Evolutionary conservation across 2,797 vertebrate genomes (phyloP), one percentile per base, ranked within the genome.

Genomic region (Microchirus variegatus): DNA sequence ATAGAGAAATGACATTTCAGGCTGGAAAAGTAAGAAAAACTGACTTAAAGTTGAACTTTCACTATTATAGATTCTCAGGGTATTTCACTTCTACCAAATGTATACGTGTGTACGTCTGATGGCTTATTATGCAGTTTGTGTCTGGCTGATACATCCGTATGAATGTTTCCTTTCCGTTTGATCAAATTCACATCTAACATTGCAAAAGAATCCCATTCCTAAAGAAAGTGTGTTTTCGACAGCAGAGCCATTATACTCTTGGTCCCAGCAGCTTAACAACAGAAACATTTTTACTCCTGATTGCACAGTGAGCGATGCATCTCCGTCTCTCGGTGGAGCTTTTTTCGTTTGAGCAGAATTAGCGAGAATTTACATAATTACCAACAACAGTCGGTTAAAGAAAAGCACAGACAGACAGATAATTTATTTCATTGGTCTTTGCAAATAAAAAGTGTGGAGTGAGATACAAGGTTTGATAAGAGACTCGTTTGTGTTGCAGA

Each of bases 1-100:
- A 53, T 2, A 66, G 1, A 37, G 51, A 46, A 12, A 10, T n/a
- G 48, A 70, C 35, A 58, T 54, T 60, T 63, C 18, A 43, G 48
- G 31, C 38, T 9, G 9, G 22, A 35, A 69, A 51, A 65, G 19
- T 26, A 5, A 62, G 13, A 38, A 41, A 37, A 18, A 70, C 16
- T 3, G 37, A 12, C 13, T n/a, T 18, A 40, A 51, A 59, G 31
- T 61, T 59, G 0, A 53, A 48, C 15, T 73, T 75, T 50, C 2
- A 45, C 2, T 13, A 18, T 26, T 53, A 44, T 1, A 26, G 9
- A 31, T 42, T 71, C 36, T 50, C 35, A 0, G 14, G 18, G 12
- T 10, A 40, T 61, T 64, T 12, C 6, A 15, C 14, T 35, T 59
- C 2, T 7, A 59, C 40, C 36, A 51, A 37, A 55, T 3, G 11